These are phyloP conservation scores for Amphiprion ocellaris DNA, from an alignment of 2,113 vertebrate genomes.

Conservation along the genomic window DNA sequence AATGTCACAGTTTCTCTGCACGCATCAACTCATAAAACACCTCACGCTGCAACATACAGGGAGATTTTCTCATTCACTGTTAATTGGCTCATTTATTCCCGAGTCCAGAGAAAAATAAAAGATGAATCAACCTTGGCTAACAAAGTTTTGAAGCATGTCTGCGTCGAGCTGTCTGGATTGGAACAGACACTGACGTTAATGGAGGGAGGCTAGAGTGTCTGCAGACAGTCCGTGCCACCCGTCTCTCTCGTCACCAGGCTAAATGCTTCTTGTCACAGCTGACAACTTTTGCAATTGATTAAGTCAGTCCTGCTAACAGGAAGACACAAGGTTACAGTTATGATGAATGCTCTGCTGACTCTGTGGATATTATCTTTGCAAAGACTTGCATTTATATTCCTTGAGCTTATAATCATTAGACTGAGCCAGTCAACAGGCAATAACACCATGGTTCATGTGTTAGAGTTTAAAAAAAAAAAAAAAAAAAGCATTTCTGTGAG, in stretches of 20 bases:
- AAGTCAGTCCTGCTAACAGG: slow-evolving; percentile 76
- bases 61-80: slow-evolving; percentile 68
- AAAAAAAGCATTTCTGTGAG: not conserved
- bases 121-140: slow-evolving; percentile 64
- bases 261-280: slow-evolving; percentile 75
- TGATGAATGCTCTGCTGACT: slow-evolving; percentile 73
- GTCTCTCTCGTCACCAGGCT: slow-evolving; percentile 67
- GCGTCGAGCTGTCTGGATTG: slow-evolving; percentile 55
- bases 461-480: not conserved
- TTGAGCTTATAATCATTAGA: slow-evolving; percentile 14
- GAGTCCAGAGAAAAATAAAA: slow-evolving; percentile 12
- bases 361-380: slow-evolving; percentile 35
- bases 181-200: slow-evolving; percentile 69
- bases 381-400: slow-evolving; percentile 13
- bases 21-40: slow-evolving; percentile 63
- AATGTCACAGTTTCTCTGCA: slow-evolving; percentile 51
- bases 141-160: slow-evolving; percentile 68
- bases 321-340: slow-evolving; percentile 78
- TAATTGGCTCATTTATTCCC: slow-evolving; percentile 77
- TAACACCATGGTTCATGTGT: not conserved
- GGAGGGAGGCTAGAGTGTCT: slow-evolving; percentile 65
- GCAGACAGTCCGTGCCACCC: slow-evolving; percentile 61
- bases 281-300: slow-evolving; percentile 80
- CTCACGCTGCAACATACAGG: slow-evolving; percentile 46
- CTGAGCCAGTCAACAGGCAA: no score